Evolutionary conservation across 2,113 vertebrate species (phyloP).

Genomic region (Anhinga anhinga): DNA sequence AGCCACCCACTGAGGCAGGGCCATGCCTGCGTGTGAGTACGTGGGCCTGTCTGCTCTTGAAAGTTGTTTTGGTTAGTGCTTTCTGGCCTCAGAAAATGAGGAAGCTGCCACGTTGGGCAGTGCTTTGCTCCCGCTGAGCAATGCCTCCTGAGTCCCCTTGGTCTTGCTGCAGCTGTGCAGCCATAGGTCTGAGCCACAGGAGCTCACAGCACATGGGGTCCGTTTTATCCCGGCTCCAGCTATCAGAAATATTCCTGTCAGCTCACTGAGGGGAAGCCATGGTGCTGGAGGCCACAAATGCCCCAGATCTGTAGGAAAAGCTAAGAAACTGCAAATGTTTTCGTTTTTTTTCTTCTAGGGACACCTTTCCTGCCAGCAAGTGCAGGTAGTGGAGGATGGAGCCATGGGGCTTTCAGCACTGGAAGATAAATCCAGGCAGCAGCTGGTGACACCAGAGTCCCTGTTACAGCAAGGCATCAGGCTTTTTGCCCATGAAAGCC

Average conservation of each 20-base stretch:
- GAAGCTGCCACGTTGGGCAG: background rate
- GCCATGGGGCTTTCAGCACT: background rate
- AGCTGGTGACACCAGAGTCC: background rate
- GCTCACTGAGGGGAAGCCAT: background rate
- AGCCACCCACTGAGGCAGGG: background rate
- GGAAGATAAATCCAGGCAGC: background rate
- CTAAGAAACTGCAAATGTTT: background rate
- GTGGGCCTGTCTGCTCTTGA: background rate
- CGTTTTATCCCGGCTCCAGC: background rate
- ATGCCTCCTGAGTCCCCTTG: background rate
- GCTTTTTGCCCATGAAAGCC: background rate
- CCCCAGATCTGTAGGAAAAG: background rate
- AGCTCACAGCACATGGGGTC: fast-evolving
- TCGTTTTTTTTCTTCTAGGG: background rate
- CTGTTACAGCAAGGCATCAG: background rate
- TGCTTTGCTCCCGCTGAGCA: background rate
- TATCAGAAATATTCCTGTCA: background rate
- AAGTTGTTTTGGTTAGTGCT: background rate
- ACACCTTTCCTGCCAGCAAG: background rate
- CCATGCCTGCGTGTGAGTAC: fast-evolving
- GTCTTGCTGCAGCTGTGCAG: fast-evolving
- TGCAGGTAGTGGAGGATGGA: background rate
- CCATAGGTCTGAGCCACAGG: fast-evolving
- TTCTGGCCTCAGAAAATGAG: background rate
- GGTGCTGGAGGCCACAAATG: background rate